Percentiles rank a stretch among this genome's conserved stretches.
Evolutionary conservation across 37 sponge, comb jelly and placozoan species (phyloP).

Genomic region (Beroe ovata): DNA sequence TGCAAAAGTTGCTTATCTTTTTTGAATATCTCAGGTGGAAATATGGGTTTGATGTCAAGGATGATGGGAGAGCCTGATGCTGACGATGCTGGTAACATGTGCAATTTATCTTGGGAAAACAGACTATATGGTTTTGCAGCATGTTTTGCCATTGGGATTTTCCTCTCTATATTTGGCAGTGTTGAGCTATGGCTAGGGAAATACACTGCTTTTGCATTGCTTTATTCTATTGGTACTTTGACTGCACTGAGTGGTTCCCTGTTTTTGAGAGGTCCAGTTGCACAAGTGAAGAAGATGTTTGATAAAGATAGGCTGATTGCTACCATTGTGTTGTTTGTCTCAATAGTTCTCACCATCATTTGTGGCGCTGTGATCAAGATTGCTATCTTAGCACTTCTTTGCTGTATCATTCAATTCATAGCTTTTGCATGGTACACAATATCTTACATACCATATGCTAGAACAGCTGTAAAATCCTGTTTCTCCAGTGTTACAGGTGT

Average conservation of each 20-base stretch:
- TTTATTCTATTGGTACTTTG: slow-evolving; percentile 5
- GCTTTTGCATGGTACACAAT: slow-evolving; percentile 35
- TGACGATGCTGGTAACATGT: background rate
- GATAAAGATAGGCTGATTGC: background rate
- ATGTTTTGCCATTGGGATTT: slow-evolving; percentile 22
- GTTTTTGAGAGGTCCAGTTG: background rate
- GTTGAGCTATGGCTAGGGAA: slow-evolving; percentile 19
- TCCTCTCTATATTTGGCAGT: slow-evolving; percentile 20
- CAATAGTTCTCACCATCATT: background rate
- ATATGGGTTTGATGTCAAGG: slow-evolving; percentile 24
- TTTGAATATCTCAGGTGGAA: no score
- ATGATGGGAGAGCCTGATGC: slow-evolving; percentile 31
- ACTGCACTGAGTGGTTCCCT: slow-evolving; percentile 6
- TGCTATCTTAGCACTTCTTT: background rate
- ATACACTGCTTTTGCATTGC: slow-evolving; percentile 1
- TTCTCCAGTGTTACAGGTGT: background rate
- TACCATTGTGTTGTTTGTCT: slow-evolving; percentile 3
- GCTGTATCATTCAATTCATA: slow-evolving; percentile 33
- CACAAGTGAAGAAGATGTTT: slow-evolving; percentile 38
- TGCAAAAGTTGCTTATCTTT: no score
- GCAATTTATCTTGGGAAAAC: slow-evolving; percentile 2
- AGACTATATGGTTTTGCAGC: slow-evolving; percentile 13
- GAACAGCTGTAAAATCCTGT: slow-evolving; percentile 26
- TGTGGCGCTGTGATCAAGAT: background rate
- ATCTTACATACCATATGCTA: slow-evolving; percentile 10